phyloP scores from a whole-genome alignment of 1,140 invertebrate species.

The Metopolophium dirhodum region DNA sequence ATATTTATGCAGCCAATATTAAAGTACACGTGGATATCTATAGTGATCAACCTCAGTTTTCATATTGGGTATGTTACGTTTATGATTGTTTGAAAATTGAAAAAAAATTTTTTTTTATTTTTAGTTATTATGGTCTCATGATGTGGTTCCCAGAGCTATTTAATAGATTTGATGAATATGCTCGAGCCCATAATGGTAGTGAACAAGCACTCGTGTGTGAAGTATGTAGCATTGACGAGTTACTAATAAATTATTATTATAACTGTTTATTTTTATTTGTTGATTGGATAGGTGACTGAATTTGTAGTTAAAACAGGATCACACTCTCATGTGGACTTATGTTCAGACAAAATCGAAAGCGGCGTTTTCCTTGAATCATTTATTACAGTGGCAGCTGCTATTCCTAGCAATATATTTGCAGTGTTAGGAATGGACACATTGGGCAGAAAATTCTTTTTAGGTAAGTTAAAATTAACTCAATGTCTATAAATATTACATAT shows the following conservation, averaged over 20 bases:
- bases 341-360: conserved; percentile 71
- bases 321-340: conserved; percentile 66
- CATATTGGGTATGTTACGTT: conserved; percentile 75
- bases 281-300: conserved; percentile 67
- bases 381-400: conserved; percentile 82
- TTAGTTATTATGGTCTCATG: conserved; percentile 82
- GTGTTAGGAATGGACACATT: conserved; percentile 78
- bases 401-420: conserved; percentile 83
- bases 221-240: conserved; percentile 62
- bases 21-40: conserved; percentile 81
- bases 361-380: conserved; percentile 84
- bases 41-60: conserved; percentile 86
- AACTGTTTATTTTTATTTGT: background rate
- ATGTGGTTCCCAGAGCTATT: conserved; percentile 85
- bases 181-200: conserved; percentile 68
- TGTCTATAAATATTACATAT: too few relatives aligned
- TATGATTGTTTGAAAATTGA: background rate
- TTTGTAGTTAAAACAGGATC: conserved; percentile 74
- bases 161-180: conserved; percentile 75
- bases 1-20: conserved; percentile 80
- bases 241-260: background rate
- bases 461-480: conserved; percentile 63
- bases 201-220: conserved; percentile 73
- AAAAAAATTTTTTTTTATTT: conserved; percentile 58
- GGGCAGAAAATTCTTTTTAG: conserved; percentile 87